These are phyloP conservation scores for Crypturellus tataupa DNA, from an alignment of 2,797 vertebrate species.

Conservation along the genomic window DNA sequence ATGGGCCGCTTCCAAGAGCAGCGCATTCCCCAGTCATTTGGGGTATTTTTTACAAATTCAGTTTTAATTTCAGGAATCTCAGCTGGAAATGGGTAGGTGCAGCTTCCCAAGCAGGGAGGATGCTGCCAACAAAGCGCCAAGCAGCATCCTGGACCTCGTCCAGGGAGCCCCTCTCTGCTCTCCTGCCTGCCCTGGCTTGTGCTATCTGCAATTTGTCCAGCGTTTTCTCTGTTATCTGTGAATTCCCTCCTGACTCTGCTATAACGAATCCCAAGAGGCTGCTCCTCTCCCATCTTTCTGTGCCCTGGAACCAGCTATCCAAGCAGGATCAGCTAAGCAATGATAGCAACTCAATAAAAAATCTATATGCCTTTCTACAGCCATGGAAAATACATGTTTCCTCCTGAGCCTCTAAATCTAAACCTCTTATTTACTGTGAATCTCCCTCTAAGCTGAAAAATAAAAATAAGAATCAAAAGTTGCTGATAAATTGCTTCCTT, in stretches of 20 bases:
- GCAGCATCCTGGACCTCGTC: accelerated
- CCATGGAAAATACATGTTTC: not conserved
- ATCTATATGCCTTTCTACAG: accelerated
- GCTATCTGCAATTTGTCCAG: not conserved
- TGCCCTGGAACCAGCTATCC: not conserved
- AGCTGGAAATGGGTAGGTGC: not conserved
- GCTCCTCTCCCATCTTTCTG: not conserved
- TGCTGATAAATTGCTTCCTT: not conserved
- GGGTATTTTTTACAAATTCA: not conserved
- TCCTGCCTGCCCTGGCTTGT: not conserved
- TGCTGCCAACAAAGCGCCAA: not conserved
- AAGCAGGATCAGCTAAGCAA: accelerated
- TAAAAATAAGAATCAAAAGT: not conserved
- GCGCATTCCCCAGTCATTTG: not conserved
- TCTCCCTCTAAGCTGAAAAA: not conserved
- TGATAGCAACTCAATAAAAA: not conserved
- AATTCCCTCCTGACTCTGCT: not conserved
- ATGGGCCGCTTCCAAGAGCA: not conserved
- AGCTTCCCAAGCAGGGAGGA: not conserved
- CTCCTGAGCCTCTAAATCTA: not conserved
- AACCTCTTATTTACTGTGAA: not conserved
- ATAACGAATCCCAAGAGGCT: not conserved
- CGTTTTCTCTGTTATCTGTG: not conserved
- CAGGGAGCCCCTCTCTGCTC: not conserved
- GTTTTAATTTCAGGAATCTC: not conserved